Evolutionary conservation across 2,888 invertebrate species (phyloP).

Genomic region (Drosophila atripex): DNA sequence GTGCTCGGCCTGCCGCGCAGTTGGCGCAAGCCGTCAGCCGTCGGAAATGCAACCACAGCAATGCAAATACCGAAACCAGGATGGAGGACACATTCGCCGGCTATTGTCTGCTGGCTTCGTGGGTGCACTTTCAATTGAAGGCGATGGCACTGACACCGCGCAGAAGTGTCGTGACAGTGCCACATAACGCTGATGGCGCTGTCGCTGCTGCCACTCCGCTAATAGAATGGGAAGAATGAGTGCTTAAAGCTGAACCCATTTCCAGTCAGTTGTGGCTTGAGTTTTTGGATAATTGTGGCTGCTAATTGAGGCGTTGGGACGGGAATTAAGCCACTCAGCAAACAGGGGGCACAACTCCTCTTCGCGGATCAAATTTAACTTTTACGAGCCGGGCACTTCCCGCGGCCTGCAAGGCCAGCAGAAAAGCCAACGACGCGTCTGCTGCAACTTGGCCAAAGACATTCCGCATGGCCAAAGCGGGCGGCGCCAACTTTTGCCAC

Average conservation of each 20-base stretch:
- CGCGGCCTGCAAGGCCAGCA: constrained; percentile 62
- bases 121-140: constrained; percentile 47
- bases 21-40: constrained; percentile 9
- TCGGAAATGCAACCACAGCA: constrained; percentile 48
- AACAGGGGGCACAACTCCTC: constrained; percentile 16
- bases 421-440: constrained; percentile 43
- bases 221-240: constrained; percentile 29
- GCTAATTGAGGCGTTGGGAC: constrained; percentile 45
- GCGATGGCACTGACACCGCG: constrained; percentile 29
- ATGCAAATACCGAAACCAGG: constrained; percentile 28
- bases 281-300: constrained; percentile 36
- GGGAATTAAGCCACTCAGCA: constrained; percentile 64
- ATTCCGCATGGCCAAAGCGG: constrained; percentile 28
- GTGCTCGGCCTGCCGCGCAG: constrained; percentile 48
- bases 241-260: neutral
- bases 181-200: constrained; percentile 44
- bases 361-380: constrained; percentile 37
- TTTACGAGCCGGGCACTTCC: constrained; percentile 44
- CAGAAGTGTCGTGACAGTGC: constrained; percentile 24
- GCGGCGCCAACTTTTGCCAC: constrained; percentile 25
- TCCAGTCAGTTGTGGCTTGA: constrained; percentile 6
- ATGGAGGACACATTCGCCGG: constrained; percentile 23
- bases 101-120: constrained; percentile 15
- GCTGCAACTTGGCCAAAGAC: constrained; percentile 52
- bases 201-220: constrained; percentile 18